These are phyloP conservation scores for Salticus scenicus DNA, from an alignment of 2,888 invertebrate species.

Conservation along the genomic window DNA sequence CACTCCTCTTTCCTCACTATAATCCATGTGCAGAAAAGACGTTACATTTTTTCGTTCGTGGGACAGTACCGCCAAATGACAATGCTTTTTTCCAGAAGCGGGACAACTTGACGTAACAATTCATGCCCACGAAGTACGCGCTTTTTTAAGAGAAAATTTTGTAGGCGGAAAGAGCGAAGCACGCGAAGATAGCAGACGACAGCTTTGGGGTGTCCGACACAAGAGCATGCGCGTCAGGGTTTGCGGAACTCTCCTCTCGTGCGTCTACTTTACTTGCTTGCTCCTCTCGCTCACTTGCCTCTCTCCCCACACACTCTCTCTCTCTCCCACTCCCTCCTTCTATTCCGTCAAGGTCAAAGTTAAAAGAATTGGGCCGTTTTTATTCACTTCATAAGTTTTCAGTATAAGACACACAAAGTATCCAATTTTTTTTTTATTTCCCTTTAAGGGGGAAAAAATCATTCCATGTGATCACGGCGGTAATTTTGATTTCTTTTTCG, in stretches of 20 bases:
- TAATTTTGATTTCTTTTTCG: background rate
- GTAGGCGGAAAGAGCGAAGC: constrained; percentile 43
- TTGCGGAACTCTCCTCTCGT: constrained; percentile 55
- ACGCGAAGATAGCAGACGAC: constrained; percentile 21
- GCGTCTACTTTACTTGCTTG: background rate
- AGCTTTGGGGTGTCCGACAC: constrained; percentile 44
- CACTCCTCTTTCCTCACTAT: background rate
- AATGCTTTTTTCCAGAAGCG: background rate
- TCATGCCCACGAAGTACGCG: constrained; percentile 8
- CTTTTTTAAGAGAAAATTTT: constrained; percentile 31
- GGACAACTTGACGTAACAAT: constrained; percentile 6
- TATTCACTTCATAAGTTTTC: background rate
- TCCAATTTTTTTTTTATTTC: too few relatives aligned
- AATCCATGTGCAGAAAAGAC: constrained; percentile 15
- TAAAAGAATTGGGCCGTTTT: constrained; percentile 64
- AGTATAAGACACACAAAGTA: too few relatives aligned
- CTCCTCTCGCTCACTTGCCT: constrained; percentile 31
- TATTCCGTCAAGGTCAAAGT: constrained; percentile 60
- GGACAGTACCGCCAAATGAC: background rate
- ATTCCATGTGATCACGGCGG: background rate
- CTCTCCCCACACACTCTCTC: constrained; percentile 9
- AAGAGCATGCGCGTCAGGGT: constrained; percentile 55
- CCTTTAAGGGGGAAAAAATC: background rate
- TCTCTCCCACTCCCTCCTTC: constrained; percentile 11
- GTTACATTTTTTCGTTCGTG: constrained; percentile 1